Evolutionary conservation across 2,888 invertebrate genomes (phyloP).

Genomic region (Aphrophora alni): DNA sequence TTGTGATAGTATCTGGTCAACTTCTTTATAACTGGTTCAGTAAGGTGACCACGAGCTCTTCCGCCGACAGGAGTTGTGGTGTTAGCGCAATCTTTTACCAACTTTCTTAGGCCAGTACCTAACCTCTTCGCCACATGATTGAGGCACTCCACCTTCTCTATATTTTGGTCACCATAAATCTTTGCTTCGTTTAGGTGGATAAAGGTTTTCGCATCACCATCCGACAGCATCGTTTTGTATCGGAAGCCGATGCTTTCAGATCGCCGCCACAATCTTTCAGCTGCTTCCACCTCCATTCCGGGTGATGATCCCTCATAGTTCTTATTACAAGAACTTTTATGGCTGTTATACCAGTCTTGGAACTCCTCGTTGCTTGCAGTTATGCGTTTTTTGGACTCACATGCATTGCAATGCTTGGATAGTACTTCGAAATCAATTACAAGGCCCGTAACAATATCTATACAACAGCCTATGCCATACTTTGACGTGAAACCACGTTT

Average conservation of each 20-base stretch:
- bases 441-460: slow-evolving; percentile 43
- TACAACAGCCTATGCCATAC: slow-evolving; percentile 46
- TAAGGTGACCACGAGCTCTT: slow-evolving; percentile 3
- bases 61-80: slow-evolving; percentile 19
- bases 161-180: slow-evolving; percentile 19
- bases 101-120: slow-evolving; percentile 36
- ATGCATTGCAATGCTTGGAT: slow-evolving; percentile 45
- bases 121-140: slow-evolving; percentile 40
- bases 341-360: slow-evolving; percentile 42
- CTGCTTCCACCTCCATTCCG: slow-evolving; percentile 43
- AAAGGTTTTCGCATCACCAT: slow-evolving; percentile 34
- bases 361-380: slow-evolving; percentile 40
- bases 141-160: slow-evolving; percentile 39
- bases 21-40: background rate
- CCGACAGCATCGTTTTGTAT: slow-evolving; percentile 40
- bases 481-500: slow-evolving; percentile 46
- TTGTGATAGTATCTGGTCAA: background rate
- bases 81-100: slow-evolving; percentile 2
- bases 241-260: slow-evolving; percentile 28
- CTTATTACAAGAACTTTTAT: slow-evolving; percentile 37
- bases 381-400: slow-evolving; percentile 34
- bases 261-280: slow-evolving; percentile 36
- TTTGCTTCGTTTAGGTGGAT: slow-evolving; percentile 11
- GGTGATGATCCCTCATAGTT: slow-evolving; percentile 44
- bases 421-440: slow-evolving; percentile 44